A percentile compares a stretch with the other conserved stretches of the same genome.
Evolutionary conservation across 2,888 invertebrate genomes (phyloP).

Genomic region (Andrena bicolor): DNA sequence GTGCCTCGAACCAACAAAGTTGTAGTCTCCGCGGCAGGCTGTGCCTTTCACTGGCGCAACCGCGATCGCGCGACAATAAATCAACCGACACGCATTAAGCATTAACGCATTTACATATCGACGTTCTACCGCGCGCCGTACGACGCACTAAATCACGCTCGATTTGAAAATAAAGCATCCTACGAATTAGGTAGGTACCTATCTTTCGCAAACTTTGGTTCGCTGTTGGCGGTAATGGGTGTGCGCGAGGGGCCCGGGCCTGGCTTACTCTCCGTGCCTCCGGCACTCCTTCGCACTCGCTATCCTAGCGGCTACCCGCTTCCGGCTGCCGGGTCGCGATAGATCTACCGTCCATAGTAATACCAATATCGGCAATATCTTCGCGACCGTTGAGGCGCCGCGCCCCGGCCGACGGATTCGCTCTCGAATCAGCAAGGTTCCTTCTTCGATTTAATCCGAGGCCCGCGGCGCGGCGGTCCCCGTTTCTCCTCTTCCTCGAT

Average conservation of each 20-base stretch:
- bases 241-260: background rate
- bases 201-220: slow-evolving; percentile 4
- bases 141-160: slow-evolving; percentile 48
- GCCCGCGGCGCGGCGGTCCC: slow-evolving; percentile 58
- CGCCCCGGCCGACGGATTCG: slow-evolving; percentile 6
- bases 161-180: slow-evolving; percentile 54
- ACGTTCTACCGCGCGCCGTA: slow-evolving; percentile 40
- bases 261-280: background rate
- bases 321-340: background rate
- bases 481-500: slow-evolving; percentile 48
- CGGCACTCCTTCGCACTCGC: too few relatives aligned
- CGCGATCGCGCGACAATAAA: slow-evolving; percentile 57
- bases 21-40: background rate
- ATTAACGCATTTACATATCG: slow-evolving; percentile 69
- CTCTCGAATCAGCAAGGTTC: slow-evolving; percentile 54
- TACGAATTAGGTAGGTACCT: slow-evolving; percentile 26
- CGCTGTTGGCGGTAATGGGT: background rate
- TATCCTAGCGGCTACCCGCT: background rate
- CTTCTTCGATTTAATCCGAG: slow-evolving; percentile 77
- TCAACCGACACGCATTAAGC: slow-evolving; percentile 69
- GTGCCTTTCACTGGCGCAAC: slow-evolving; percentile 61
- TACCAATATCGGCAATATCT: too few relatives aligned
- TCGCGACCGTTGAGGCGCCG: background rate
- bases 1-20: slow-evolving; percentile 16
- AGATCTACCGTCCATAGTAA: too few relatives aligned